Base-by-base conservation (phyloP, 2,888 invertebrate species). In the Idaea straminata region DNA sequence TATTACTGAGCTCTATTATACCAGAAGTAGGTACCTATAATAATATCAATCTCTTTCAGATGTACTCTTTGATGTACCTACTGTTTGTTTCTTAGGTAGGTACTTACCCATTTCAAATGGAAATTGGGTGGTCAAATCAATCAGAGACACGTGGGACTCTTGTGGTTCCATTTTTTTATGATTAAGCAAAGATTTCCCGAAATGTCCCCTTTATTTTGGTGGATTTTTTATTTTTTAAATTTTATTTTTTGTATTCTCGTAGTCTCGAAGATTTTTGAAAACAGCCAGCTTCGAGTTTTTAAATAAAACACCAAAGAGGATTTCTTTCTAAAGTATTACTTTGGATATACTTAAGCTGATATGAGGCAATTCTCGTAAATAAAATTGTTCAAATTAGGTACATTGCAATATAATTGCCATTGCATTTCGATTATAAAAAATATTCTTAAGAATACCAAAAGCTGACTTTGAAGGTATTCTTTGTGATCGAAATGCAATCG, bases 31-130 rank as follows among this genome's bases (percentile, higher is more conserved):
- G n/a, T n/a, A n/a, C n/a, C n/a, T n/a, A n/a, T n/a, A n/a, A n/a
- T n/a, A n/a, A n/a, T n/a, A n/a, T n/a, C 25, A 25, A 25, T 25
- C 25, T 25, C 25, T 25, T 1, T 25, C 25, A 2, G 25, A 3
- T 25, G 25, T 25, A 25, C 25, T 25, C 25, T 25, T 25, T 1
- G 25, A 25, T 25, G 25, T 25, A 25, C 25, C 25, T 15, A 15
- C 15, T 38, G 6, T 15, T 60, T 3, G 7, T 59, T 59, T 7
- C 3, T 4, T 16, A 61, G 4, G 4, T 35, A 38, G 2, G 5
- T 16, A 72, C 88, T 81, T 72, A 91, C 92, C 90, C 70, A 92
- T 86, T 73, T 85, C 81, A 79, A 91, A 92, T 34, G 85, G 84
- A 58, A 92, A 78, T 76, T 91, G 92, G 69, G 85, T 77, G 16